Evolutionary conservation across 2,797 vertebrate species (phyloP), one percentile per base, ranked within the genome.

Genomic region (Helostoma temminkii): DNA sequence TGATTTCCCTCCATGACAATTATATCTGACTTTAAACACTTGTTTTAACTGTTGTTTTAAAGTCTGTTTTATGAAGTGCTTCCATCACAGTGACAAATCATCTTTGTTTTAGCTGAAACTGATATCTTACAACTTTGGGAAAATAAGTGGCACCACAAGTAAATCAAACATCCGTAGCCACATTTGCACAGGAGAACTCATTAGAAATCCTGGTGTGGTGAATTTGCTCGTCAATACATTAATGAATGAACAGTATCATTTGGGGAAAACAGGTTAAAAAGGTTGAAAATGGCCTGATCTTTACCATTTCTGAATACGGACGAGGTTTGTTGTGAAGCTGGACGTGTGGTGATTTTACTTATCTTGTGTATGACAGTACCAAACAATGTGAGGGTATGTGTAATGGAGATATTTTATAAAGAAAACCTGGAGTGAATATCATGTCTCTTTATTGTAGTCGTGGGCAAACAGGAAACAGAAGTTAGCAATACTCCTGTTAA

Each of bases 391-490:
- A 77, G 67, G 45, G 60, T 74, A 81, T 88, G 71, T 90, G 66
- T n/a, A n/a, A n/a, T 84, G 71, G 83, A 83, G 66, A 74, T 90
- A 85, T 93, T 88, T 91, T 93, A 93, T 93, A 93, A 18, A 39
- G 87, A 90, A 87, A 90, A 78, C 59, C 71, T 86, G 74, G 76
- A 82, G 75, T 83, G 82, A 87, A 63, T 46, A 52, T 42, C 2
- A 1, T 22, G 74, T 75, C 61, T 83, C 61, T 71, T 77, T 66
- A 3, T 75, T 79, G 26, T 49, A 54, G 12, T 70, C 19, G 9
- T 2, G 14, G 30, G 15, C 21, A 7, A 4, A 11, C 6, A 2
- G 2, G 37, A 41, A 16, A 18, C 14, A 15, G 34, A 37, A 14
- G 34, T 37, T 42, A n/a, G 18, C 39, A 42, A n/a, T n/a, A 42